Base-by-base conservation (phyloP, 2,888 invertebrate genomes). In the Agelastica alni region DNA sequence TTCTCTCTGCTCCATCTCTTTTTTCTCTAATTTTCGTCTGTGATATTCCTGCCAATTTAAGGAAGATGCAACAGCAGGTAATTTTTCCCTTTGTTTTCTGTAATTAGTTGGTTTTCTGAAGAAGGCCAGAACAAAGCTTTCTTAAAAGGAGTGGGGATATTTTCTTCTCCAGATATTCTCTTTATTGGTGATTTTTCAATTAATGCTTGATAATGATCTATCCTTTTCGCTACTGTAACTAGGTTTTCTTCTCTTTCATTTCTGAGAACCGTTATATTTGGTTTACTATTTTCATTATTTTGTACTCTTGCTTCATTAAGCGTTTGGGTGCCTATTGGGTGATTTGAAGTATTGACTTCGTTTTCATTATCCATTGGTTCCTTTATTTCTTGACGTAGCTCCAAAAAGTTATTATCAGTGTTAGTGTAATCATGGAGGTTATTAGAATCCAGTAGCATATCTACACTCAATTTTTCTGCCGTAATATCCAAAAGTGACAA, bases 121-220 rank as follows among this genome's bases (percentile, higher is more conserved):
- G 28, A 18, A 10, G 44, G 18, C 17, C 44, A 44, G 31, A 44
- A 44, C 30, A 44, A 7, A 31, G 7, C 9, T 44, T 44, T 44
- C 17, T 44, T 44, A 17, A 44, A 44, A 12, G 32, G 32, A 31
- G 44, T 44, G 17, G 31, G 44, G 14, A 30, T 7, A 44, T 44
- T 44, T 31, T 31, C 18, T 22, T 22, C 22, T 22, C 22, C 22
- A 22, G 22, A 22, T 22, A 22, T 22, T 22, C 22, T 5, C 22
- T 22, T 22, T 22, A 22, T 22, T 22, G 22, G 22, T 22, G 22
- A 22, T 22, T 22, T 22, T 22, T 22, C 22, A 4, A 22, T 7
- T 22, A 22, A 22, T 22, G 4, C 4, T 22, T 22, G 22, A 22
- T 22, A 22, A 22, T 22, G 22, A 22, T 5, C 22, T 22, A 7